Evolutionary conservation across 1,140 invertebrate species (phyloP).

Genomic region (Calliopsis andreniformis): DNA sequence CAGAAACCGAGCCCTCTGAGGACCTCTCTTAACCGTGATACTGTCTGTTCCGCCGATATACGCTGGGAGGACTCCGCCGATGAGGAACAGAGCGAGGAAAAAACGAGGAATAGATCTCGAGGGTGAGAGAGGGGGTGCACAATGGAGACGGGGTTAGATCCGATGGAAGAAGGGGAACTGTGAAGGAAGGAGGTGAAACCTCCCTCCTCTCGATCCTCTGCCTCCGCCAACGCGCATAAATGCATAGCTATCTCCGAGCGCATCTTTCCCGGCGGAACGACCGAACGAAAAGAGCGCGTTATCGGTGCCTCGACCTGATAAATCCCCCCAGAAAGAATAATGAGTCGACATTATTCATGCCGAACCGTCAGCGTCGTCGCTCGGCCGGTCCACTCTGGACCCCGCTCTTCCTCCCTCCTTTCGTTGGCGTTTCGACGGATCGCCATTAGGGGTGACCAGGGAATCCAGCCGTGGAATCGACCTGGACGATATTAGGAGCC

Average conservation of each 20-base stretch:
- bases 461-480: conserved; percentile 50
- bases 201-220: conserved; percentile 39
- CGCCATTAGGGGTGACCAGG: conserved; percentile 58
- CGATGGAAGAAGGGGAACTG: neutral
- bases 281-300: conserved; percentile 72
- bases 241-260: conserved; percentile 72
- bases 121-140: neutral
- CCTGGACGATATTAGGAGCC: conserved; percentile 61
- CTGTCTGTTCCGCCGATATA: conserved; percentile 56
- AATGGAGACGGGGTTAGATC: neutral
- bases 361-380: conserved; percentile 70
- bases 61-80: conserved; percentile 17
- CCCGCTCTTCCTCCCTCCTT: conserved; percentile 40
- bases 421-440: conserved; percentile 56
- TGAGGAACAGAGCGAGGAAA: conserved; percentile 4
- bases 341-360: conserved; percentile 75
- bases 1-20: conserved; percentile 59
- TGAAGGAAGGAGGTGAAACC: neutral
- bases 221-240: conserved; percentile 69
- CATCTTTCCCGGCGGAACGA: conserved; percentile 70
- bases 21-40: conserved; percentile 68
- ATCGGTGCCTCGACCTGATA: conserved; percentile 75
- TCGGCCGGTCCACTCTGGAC: conserved; percentile 57
- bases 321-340: conserved; percentile 76
- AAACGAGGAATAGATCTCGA: conserved; percentile 16